Base-by-base conservation (phyloP, 2,797 vertebrate genomes). In the Anas bernieri region DNA sequence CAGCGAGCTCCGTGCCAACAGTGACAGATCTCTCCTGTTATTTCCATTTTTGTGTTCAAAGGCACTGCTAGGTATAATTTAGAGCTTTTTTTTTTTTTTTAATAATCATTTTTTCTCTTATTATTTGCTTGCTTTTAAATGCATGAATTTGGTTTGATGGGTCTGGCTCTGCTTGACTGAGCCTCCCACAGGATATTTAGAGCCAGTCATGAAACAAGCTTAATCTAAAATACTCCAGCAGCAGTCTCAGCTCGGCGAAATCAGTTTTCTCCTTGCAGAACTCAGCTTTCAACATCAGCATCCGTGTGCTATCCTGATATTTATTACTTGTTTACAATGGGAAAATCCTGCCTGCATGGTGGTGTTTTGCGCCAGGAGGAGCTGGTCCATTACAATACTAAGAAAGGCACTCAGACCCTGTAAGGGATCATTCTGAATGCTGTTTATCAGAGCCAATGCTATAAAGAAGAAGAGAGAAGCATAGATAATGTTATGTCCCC, bases 341-440 rank as follows among this genome's bases (percentile, higher is more conserved):
- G 23, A 64, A 82, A 69, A 12, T 77, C 21, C 17, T 61, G 56
- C 21, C 79, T 87, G 70, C 45, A 30, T 1, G 0, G 43, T 5
- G 2, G 35, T 61, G 66, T 75, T 92, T 64, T 81, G 73, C 93
- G 86, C 58, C 80, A 93, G 66, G 88, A 93, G 88, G 66, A 83
- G 90, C 85, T 94, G 82, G 41, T 83, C 69, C 13, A 26, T 88
- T 11, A 0, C 33, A 5, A 61, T 88, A 9, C 35, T 33, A 22
- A 73, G 66, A 68, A 56, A 56, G 17, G 17, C 48, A 20, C 15
- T 66, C 21, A 0, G 2, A 6, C 41, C 56, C 23, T 4, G 15
- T 4, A 2, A 21, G 12, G 41, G 22, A 52, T 37, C 18, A 25
- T 46, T 90, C 75, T 37, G 61, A 28, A 5, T 2, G 22, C 2